phyloP scores from a whole-genome alignment of 2,797 vertebrate species.

The Phalanger gymnotis region DNA sequence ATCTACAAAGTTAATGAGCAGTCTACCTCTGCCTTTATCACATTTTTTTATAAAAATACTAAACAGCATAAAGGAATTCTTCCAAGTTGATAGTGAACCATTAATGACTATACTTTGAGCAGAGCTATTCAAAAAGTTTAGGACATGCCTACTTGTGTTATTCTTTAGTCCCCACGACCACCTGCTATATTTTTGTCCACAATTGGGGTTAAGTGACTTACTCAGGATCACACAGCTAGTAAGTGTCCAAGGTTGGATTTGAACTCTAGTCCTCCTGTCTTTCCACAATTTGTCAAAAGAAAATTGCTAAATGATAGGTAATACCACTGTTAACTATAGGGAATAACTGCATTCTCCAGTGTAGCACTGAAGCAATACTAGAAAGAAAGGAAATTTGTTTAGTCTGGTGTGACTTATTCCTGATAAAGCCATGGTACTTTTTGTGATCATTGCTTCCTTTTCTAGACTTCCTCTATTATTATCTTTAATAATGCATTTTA shows the following conservation, averaged over 20 bases:
- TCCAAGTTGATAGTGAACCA: neutral
- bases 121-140: neutral
- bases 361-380: neutral
- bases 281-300: neutral
- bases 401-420: neutral
- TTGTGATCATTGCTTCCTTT: neutral
- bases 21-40: neutral
- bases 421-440: neutral
- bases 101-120: neutral
- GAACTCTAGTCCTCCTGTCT: neutral
- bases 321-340: no score
- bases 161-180: neutral
- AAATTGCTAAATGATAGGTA: neutral
- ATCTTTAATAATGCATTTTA: neutral
- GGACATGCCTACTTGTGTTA: neutral
- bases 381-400: neutral
- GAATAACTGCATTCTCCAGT: neutral
- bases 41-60: neutral
- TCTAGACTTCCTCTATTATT: neutral
- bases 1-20: neutral
- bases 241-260: neutral
- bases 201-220: neutral
- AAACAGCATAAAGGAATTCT: neutral
- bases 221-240: neutral
- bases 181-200: rapidly evolving